Evolutionary conservation across 92 coral and sea anemone species (phyloP).

Genomic region (Meandrina meandrites): DNA sequence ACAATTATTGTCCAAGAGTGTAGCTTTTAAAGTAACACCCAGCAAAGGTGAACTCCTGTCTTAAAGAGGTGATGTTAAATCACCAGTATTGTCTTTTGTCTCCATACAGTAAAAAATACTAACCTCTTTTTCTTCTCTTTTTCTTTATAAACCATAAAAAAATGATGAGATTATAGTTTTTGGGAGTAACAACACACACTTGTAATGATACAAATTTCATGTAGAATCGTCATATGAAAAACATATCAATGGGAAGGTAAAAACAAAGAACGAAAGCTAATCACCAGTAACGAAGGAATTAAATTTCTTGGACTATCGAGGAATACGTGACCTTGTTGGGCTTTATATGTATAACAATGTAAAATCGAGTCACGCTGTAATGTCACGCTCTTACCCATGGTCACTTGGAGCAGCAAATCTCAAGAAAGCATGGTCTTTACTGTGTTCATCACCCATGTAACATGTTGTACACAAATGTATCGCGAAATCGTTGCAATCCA

Average conservation of each 20-base stretch:
- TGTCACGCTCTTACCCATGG: conserved; percentile 27
- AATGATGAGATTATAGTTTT: too few species aligned
- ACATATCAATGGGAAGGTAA: background rate
- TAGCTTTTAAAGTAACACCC: too few species aligned
- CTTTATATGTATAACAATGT: too few species aligned
- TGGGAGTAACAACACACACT: background rate
- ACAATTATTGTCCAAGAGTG: too few species aligned
- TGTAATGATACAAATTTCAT: background rate
- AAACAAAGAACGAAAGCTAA: background rate
- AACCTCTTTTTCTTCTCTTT: too few species aligned
- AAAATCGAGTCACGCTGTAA: background rate
- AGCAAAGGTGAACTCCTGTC: too few species aligned
- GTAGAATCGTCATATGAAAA: background rate
- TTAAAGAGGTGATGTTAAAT: too few species aligned
- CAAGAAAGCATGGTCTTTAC: conserved; percentile 11
- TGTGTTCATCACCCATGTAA: conserved; percentile 47
- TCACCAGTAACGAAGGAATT: background rate
- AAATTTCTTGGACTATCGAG: too few species aligned
- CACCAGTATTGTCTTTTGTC: background rate
- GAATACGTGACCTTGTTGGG: too few species aligned
- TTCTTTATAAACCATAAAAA: too few species aligned
- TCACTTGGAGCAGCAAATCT: background rate
- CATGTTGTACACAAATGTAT: conserved; percentile 37
- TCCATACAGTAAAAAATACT: background rate
- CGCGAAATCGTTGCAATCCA: conserved; percentile 14